Evolutionary conservation across 2,113 vertebrate genomes (phyloP).

Genomic region (Phyllostomus discolor): DNA sequence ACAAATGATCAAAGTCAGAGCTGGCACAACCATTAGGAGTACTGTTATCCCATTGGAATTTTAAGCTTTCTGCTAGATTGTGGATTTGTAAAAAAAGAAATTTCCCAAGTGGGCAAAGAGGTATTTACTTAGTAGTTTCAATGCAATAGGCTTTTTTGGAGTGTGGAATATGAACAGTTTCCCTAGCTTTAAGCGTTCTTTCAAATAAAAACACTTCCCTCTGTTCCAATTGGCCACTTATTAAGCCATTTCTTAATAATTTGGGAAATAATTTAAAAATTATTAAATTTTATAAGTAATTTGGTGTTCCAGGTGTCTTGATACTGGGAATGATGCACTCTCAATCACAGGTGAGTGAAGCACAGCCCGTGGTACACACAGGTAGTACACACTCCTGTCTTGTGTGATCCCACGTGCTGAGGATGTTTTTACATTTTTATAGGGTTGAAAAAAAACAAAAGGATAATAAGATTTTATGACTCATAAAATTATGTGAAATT

Average conservation of each 20-base stretch:
- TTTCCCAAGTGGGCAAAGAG: neutral
- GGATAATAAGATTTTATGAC: neutral
- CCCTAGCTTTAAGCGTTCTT: neutral
- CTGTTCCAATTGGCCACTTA: neutral
- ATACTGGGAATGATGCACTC: neutral
- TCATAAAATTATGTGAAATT: neutral
- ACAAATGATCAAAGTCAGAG: neutral
- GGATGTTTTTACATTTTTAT: neutral
- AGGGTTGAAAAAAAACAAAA: neutral
- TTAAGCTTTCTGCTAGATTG: neutral
- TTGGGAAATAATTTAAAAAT: neutral
- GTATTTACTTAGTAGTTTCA: neutral
- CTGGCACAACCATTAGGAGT: neutral
- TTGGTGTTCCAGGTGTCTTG: neutral
- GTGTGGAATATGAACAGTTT: neutral
- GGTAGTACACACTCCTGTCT: neutral
- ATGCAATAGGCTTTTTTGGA: neutral
- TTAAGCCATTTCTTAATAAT: neutral
- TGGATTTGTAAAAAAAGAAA: neutral
- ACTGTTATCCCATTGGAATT: neutral
- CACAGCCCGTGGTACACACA: neutral
- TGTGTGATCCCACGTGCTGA: neutral
- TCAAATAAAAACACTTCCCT: neutral
- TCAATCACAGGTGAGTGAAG: neutral
- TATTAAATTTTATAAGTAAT: neutral